These are phyloP conservation scores for Petrolisthes cinctipes DNA, from an alignment of 2,888 invertebrate genomes.

Conservation along the genomic window DNA sequence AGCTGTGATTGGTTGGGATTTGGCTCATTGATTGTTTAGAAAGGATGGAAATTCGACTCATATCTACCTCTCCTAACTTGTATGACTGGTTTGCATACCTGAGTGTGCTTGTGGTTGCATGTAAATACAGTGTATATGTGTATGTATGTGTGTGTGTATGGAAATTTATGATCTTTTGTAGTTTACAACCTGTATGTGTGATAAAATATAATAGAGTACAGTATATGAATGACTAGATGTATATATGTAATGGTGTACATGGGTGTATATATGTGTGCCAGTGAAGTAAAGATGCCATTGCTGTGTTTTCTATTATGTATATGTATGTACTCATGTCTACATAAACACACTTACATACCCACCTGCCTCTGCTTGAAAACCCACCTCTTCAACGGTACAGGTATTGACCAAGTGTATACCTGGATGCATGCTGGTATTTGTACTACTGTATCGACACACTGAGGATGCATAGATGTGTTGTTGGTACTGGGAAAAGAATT, in stretches of 20 bases:
- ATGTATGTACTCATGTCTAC: slow-evolving; percentile 18
- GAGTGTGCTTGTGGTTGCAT: neutral
- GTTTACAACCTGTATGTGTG: no score
- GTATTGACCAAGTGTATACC: no score
- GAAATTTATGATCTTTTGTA: no score
- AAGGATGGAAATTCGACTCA: neutral
- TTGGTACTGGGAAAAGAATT: no score
- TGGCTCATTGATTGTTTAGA: neutral
- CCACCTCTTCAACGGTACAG: neutral
- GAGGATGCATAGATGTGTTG: no score
- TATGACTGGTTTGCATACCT: neutral
- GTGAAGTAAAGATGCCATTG: slow-evolving; percentile 5
- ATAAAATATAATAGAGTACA: neutral
- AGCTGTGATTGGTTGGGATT: neutral
- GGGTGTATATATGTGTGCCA: slow-evolving; percentile 5
- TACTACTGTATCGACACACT: no score
- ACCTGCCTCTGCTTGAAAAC: slow-evolving; percentile 9
- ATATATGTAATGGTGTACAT: slow-evolving; percentile 25
- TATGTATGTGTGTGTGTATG: neutral
- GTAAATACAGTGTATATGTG: slow-evolving; percentile 13
- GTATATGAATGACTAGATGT: neutral
- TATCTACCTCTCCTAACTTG: neutral
- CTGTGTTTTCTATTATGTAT: slow-evolving; percentile 1
- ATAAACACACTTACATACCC: slow-evolving; percentile 12
- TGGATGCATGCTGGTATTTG: no score